Evolutionary conservation across 2,888 invertebrate genomes (phyloP).

Genomic region (Polyploca ridens): DNA sequence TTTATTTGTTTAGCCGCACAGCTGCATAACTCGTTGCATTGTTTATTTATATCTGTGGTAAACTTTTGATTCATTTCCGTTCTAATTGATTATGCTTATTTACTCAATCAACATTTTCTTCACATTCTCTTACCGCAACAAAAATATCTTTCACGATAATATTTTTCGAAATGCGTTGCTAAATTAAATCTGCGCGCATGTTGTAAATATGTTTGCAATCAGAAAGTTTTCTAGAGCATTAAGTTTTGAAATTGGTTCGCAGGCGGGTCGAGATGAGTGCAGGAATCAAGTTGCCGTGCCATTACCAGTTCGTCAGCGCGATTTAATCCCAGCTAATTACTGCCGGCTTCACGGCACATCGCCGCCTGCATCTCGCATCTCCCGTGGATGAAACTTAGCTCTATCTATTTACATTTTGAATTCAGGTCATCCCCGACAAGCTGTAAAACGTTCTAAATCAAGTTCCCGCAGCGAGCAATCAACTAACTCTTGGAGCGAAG

Average conservation of each 20-base stretch:
- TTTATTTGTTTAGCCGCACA: constrained; percentile 55
- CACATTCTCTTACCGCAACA: neutral
- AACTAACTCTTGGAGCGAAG: constrained; percentile 28
- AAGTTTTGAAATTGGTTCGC: constrained; percentile 47
- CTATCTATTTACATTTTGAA: constrained; percentile 56
- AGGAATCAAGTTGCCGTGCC: constrained; percentile 52
- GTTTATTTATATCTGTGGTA: constrained; percentile 29
- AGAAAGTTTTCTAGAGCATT: constrained; percentile 51
- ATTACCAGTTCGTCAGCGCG: constrained; percentile 56
- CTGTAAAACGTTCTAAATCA: constrained; percentile 47
- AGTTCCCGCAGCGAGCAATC: constrained; percentile 46
- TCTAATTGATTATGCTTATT: neutral
- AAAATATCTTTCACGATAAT: neutral
- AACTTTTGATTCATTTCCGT: constrained; percentile 11
- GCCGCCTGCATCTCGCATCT: constrained; percentile 36
- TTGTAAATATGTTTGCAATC: constrained; percentile 50
- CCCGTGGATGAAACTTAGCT: constrained; percentile 36
- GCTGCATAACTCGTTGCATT: constrained; percentile 43
- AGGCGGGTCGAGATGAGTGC: constrained; percentile 41
- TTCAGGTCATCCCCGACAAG: constrained; percentile 44
- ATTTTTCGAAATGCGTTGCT: constrained; percentile 1
- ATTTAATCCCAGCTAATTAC: constrained; percentile 74
- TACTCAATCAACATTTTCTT: constrained; percentile 8
- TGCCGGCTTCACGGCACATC: constrained; percentile 53
- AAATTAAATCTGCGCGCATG: constrained; percentile 24